These are phyloP conservation scores for Sepiola atlantica DNA, from an alignment of 2,888 invertebrate genomes.

Conservation along the genomic window DNA sequence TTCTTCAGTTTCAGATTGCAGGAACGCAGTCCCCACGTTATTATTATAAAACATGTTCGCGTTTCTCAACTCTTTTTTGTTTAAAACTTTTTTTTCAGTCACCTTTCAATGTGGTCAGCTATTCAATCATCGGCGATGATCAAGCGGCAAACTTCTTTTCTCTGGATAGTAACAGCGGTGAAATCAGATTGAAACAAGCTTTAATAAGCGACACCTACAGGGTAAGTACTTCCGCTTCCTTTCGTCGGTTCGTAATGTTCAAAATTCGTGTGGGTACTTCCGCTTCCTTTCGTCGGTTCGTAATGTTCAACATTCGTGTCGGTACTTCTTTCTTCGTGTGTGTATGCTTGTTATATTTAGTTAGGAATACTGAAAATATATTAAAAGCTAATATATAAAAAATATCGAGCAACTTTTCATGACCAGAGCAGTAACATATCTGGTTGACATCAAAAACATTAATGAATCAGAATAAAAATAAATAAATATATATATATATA, in stretches of 20 bases:
- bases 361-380: too few species aligned
- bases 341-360: too few species aligned
- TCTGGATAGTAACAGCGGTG: conserved; percentile 59
- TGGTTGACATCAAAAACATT: too few species aligned
- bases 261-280: not conserved
- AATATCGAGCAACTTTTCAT: too few species aligned
- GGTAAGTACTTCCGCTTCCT: conserved; percentile 51
- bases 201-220: conserved; percentile 52
- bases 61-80: not conserved
- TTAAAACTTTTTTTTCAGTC: conserved; percentile 56
- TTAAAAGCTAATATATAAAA: too few species aligned
- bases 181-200: conserved; percentile 53
- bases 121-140: conserved; percentile 68
- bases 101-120: conserved; percentile 63
- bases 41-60: not conserved
- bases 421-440: too few species aligned
- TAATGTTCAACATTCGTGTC: not conserved
- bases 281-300: not conserved
- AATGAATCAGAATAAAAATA: too few species aligned
- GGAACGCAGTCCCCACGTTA: too few species aligned
- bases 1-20: too few species aligned
- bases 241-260: too few species aligned
- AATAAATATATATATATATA: too few species aligned
- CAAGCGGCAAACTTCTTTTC: conserved; percentile 61
- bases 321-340: not conserved